phyloP scores from a whole-genome alignment of 2,113 vertebrate species.

The Cromileptes altivelis region DNA sequence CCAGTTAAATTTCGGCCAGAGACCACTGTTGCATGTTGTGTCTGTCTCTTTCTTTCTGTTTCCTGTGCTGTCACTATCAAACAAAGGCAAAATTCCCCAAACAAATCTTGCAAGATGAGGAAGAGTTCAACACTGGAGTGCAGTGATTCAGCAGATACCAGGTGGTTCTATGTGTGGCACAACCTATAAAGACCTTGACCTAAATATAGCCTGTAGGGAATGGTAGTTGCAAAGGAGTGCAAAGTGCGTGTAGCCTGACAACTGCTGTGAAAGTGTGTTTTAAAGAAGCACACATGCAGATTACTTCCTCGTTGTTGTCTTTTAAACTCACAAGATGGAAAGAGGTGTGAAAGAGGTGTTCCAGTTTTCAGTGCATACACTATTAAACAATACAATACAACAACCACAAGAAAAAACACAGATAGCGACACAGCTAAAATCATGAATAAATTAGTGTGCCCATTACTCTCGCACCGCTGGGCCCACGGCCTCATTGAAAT shows the following conservation, averaged over 20 bases:
- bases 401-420: constrained; percentile 62
- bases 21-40: not conserved
- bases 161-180: not conserved
- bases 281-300: constrained; percentile 1
- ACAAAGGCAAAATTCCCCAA: not conserved
- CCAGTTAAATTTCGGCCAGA: not conserved
- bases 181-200: constrained; percentile 1
- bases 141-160: constrained; percentile 1
- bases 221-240: not conserved
- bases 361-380: constrained; percentile 23
- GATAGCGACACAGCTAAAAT: constrained; percentile 74
- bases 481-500: constrained; percentile 82
- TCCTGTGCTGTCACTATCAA: not conserved
- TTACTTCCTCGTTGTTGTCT: not conserved
- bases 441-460: constrained; percentile 83
- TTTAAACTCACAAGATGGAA: constrained; percentile 10
- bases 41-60: not conserved
- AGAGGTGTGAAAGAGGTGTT: constrained; percentile 19
- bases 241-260: constrained; percentile 6
- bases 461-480: constrained; percentile 76
- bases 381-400: constrained; percentile 60
- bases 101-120: not conserved
- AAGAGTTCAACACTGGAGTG: not conserved
- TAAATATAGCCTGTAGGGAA: constrained; percentile 7
- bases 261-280: constrained; percentile 17